Evolutionary conservation across 2,797 vertebrate genomes (phyloP).

Genomic region (Arctocebus calabarensis): DNA sequence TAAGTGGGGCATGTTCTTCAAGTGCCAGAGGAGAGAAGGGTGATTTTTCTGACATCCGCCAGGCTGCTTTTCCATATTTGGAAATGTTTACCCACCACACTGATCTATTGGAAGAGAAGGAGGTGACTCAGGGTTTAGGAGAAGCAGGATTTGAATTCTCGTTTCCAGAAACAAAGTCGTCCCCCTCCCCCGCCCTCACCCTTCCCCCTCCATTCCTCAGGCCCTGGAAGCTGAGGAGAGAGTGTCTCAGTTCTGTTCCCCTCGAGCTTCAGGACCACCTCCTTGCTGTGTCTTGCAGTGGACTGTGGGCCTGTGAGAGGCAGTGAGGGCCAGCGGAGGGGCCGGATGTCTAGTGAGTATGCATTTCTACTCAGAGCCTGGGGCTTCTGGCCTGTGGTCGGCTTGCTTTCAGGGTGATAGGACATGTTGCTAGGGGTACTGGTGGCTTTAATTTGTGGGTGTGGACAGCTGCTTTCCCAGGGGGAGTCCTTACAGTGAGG

Average conservation of each 20-base stretch:
- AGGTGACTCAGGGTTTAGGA: slow-evolving; percentile 94
- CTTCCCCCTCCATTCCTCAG: slow-evolving; percentile 76
- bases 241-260: slow-evolving; percentile 84
- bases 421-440: background rate
- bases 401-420: background rate
- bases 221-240: slow-evolving; percentile 85
- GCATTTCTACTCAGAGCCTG: slow-evolving; percentile 37
- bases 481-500: slow-evolving; percentile 63
- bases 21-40: slow-evolving; percentile 90
- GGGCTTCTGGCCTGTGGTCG: background rate
- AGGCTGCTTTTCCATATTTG: slow-evolving; percentile 98
- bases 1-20: slow-evolving; percentile 83
- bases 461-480: slow-evolving; percentile 61
- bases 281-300: slow-evolving; percentile 80
- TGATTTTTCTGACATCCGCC: slow-evolving; percentile 93
- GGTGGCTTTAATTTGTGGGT: slow-evolving; percentile 68
- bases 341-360: slow-evolving; percentile 85
- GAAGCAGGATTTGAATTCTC: slow-evolving; percentile 91
- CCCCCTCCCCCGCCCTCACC: slow-evolving; percentile 29
- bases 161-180: slow-evolving; percentile 81
- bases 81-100: slow-evolving; percentile 99
- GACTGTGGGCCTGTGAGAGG: slow-evolving; percentile 66
- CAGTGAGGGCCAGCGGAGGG: slow-evolving; percentile 73
- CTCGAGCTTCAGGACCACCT: slow-evolving; percentile 81
- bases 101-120: slow-evolving; percentile 95